These are phyloP conservation scores for Turritopsis dohrnii DNA, from an alignment of 30 jellyfish, hydroid and myxozoan genomes.

Conservation along the genomic window DNA sequence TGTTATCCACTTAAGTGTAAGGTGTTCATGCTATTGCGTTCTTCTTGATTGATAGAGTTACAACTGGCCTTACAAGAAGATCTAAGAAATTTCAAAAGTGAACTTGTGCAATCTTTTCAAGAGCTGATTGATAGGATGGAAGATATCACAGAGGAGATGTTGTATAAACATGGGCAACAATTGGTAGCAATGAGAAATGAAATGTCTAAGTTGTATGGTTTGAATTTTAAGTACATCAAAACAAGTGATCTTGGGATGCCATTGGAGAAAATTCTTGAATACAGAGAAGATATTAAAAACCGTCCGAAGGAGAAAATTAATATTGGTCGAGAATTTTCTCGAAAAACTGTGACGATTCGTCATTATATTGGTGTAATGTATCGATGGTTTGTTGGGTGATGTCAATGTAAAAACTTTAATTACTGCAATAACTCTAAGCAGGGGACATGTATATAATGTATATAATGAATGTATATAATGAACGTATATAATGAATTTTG, in stretches of 20 bases:
- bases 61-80: not conserved
- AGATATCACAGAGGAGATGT: not conserved
- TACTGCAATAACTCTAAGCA: no score
- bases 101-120: not conserved
- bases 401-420: no score
- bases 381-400: not conserved
- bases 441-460: no score
- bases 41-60: not conserved
- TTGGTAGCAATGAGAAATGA: not conserved
- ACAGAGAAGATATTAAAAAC: not conserved
- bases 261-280: not conserved
- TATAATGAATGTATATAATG: no score
- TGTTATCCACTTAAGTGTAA: no score
- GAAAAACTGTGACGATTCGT: not conserved
- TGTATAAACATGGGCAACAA: conserved; percentile 7
- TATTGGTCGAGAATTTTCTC: not conserved
- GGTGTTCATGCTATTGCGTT: not conserved
- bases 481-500: no score
- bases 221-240: not conserved
- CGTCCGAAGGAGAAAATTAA: not conserved
- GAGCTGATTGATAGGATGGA: not conserved
- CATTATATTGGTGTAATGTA: not conserved
- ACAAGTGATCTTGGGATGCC: conserved; percentile 16
- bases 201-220: conserved; percentile 8
- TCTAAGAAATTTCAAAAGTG: not conserved